phyloP scores from a whole-genome alignment of 2,113 vertebrate genomes.

The Platycercus adscitus region DNA sequence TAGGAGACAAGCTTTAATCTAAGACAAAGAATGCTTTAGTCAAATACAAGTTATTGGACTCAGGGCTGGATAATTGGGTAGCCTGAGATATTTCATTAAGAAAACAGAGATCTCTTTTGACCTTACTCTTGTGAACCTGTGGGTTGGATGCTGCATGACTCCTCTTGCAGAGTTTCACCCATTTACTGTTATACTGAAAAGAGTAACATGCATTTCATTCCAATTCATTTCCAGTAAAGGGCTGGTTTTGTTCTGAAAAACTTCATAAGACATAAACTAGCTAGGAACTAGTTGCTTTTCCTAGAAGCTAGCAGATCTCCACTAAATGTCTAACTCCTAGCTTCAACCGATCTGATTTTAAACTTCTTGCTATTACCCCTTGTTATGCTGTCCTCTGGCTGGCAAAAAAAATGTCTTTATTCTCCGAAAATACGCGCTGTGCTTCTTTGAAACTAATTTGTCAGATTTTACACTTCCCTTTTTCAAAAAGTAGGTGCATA shows the following conservation, averaged over 20 bases:
- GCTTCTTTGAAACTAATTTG: not conserved
- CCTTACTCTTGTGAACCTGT: not conserved
- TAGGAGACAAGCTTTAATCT: conserved; percentile 15
- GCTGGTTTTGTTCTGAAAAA: not conserved
- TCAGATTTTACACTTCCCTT: not conserved
- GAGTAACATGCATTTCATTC: fast-evolving
- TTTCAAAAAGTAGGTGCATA: not conserved
- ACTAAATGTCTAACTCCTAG: not conserved
- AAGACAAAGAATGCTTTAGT: conserved; percentile 42
- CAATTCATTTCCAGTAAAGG: not conserved
- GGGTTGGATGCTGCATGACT: not conserved
- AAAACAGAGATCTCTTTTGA: conserved; percentile 12
- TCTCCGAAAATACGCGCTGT: not conserved
- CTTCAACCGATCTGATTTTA: not conserved
- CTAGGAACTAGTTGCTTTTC: not conserved
- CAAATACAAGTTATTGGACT: conserved; percentile 7
- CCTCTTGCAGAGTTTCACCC: not conserved
- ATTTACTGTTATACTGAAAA: not conserved
- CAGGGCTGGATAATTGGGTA: conserved; percentile 3
- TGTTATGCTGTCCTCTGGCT: not conserved
- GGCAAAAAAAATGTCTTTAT: not conserved
- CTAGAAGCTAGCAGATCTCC: not conserved
- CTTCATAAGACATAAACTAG: not conserved
- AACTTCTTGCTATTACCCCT: not conserved
- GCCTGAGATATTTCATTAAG: not conserved